Evolutionary conservation across 2,888 invertebrate genomes (phyloP).

Genomic region (Drosophila macrospina): DNA sequence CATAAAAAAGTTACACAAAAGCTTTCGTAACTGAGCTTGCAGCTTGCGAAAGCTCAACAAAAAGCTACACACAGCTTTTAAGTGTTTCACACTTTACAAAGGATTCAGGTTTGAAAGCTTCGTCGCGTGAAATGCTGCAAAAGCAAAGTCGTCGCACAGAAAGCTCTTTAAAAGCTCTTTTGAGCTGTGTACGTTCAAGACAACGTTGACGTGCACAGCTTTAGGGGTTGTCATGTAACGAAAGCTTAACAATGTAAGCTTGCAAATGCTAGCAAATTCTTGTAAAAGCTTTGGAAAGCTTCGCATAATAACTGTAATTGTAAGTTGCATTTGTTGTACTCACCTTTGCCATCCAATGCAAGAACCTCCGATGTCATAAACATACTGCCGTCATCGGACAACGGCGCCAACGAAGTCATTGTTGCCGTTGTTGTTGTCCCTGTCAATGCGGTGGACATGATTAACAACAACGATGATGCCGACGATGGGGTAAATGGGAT

Average conservation of each 20-base stretch:
- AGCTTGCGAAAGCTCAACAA: no score
- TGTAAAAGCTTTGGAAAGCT: background rate
- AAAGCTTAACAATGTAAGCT: background rate
- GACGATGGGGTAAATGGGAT: slow-evolving; percentile 36
- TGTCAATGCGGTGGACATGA: slow-evolving; percentile 54
- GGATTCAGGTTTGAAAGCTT: no score
- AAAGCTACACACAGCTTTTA: no score
- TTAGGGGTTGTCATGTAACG: background rate
- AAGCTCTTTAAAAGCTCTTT: background rate
- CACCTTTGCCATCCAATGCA: slow-evolving; percentile 87
- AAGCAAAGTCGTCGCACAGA: no score
- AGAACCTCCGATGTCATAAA: slow-evolving; percentile 73
- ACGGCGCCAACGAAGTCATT: slow-evolving; percentile 35
- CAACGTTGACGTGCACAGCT: background rate
- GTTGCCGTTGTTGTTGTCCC: slow-evolving; percentile 40
- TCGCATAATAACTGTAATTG: no score
- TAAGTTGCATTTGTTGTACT: slow-evolving; percentile 67
- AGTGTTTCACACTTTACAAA: no score
- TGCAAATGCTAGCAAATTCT: background rate
- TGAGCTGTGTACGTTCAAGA: background rate
- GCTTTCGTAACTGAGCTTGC: no score
- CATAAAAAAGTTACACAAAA: no score
- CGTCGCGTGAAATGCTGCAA: no score
- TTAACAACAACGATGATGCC: slow-evolving; percentile 35
- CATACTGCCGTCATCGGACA: slow-evolving; percentile 52